phyloP scores from a whole-genome alignment of 2,797 vertebrate species.

The Euphonia xanthogaster region DNA sequence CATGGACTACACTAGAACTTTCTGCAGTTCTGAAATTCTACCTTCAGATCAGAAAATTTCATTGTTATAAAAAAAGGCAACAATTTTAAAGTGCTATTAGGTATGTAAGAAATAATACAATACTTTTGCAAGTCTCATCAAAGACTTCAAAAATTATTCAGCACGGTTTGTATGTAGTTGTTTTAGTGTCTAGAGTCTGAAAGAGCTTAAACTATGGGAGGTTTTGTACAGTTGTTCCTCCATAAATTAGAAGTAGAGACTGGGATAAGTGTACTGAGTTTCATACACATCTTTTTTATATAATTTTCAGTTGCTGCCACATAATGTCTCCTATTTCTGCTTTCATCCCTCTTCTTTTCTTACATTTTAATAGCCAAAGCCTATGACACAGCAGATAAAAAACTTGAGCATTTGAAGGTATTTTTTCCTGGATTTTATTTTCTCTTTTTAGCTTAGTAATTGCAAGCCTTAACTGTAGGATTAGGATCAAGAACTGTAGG shows the following conservation, averaged over 20 bases:
- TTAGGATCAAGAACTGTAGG: neutral
- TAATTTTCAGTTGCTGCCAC: neutral
- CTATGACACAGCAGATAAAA: neutral
- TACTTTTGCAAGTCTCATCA: neutral
- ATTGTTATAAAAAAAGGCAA: neutral
- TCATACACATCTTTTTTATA: neutral
- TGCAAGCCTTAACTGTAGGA: neutral
- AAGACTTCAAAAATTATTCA: neutral
- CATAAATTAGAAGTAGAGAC: neutral
- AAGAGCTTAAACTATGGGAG: neutral
- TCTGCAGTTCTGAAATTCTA: neutral
- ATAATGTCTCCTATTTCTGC: neutral
- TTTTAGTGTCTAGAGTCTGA: neutral
- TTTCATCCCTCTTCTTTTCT: neutral
- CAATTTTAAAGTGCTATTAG: neutral
- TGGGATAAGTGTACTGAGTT: neutral
- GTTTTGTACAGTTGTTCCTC: neutral
- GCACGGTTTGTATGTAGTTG: neutral
- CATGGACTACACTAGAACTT: fast-evolving
- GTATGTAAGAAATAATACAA: neutral
- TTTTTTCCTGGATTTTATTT: neutral
- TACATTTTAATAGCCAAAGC: neutral
- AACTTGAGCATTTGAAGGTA: neutral
- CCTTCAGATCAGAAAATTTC: neutral
- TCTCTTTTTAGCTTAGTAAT: neutral